A percentile compares a stretch with the other conserved stretches of the same genome.
Evolutionary conservation across 2,888 invertebrate genomes (phyloP).

Genomic region (Anagyrus pseudococci): DNA sequence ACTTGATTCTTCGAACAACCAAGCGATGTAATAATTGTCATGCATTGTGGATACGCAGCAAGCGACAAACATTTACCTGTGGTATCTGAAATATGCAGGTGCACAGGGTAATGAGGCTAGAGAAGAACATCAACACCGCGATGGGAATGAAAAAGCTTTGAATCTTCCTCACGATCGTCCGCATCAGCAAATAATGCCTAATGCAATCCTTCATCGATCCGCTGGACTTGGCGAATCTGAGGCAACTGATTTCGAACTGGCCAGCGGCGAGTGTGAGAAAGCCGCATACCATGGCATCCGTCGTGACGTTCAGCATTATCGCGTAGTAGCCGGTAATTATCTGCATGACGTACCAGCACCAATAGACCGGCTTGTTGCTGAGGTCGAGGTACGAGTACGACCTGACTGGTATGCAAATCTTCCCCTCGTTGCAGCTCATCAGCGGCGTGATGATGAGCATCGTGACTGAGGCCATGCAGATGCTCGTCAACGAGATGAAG

Average conservation of each 20-base stretch:
- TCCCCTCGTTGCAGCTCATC: background rate
- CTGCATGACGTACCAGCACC: conserved; percentile 6
- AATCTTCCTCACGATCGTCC: conserved; percentile 3
- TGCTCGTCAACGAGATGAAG: conserved; percentile 6
- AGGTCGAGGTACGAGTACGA: background rate
- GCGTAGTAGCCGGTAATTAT: conserved; percentile 10
- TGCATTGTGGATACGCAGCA: background rate
- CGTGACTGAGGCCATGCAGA: background rate
- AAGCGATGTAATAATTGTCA: background rate
- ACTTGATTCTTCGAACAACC: conserved; percentile 10
- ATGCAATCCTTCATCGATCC: conserved; percentile 5
- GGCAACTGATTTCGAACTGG: conserved; percentile 19
- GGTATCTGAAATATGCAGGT: conserved; percentile 22
- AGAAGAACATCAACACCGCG: conserved; percentile 12
- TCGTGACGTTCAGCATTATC: conserved; percentile 8
- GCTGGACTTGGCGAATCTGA: background rate
- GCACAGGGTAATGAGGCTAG: conserved; percentile 24
- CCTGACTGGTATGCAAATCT: background rate
- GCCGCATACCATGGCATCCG: conserved; percentile 23
- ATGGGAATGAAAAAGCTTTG: conserved; percentile 17
- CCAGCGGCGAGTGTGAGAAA: conserved; percentile 22
- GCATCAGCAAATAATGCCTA: conserved; percentile 16
- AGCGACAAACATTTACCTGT: conserved; percentile 11
- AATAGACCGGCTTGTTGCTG: background rate
- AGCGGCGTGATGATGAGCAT: conserved; percentile 2